Conservation (phyloP, 2,113 vertebrate genomes). For the Chascanopsetta lugubris region DNA sequence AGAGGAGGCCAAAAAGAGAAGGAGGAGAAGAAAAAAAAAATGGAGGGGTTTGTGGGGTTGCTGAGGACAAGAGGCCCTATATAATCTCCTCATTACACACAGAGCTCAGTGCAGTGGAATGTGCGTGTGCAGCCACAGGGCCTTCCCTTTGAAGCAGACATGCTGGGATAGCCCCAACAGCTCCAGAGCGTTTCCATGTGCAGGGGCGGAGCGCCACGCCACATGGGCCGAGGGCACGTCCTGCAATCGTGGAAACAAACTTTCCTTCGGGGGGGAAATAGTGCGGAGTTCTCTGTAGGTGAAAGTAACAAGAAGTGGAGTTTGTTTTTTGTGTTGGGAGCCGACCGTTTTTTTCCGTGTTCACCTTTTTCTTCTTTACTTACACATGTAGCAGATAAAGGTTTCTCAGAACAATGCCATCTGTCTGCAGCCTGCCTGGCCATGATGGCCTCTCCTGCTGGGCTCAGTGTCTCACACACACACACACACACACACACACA, state of each 20-base stretch:
- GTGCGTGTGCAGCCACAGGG: slow-evolving; percentile 32
- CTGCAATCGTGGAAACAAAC: background rate
- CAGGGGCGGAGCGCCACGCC: slow-evolving; percentile 13
- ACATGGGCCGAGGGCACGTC: background rate
- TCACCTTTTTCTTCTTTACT: background rate
- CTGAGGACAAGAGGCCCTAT: slow-evolving; percentile 66
- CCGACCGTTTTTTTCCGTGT: too few species aligned
- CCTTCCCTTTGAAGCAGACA: slow-evolving; percentile 50
- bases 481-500: slow-evolving; percentile 4
- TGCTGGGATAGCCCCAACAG: slow-evolving; percentile 42
- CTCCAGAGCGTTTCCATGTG: slow-evolving; percentile 49
- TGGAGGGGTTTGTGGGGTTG: slow-evolving; percentile 57
- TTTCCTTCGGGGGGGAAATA: slow-evolving; percentile 5
- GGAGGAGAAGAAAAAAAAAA: too few species aligned
- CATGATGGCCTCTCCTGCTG: slow-evolving; percentile 20
- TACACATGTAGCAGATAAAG: slow-evolving; percentile 17
- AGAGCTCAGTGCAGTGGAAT: slow-evolving; percentile 66
- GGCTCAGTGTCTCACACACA: slow-evolving; percentile 18
- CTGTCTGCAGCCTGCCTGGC: slow-evolving; percentile 10
- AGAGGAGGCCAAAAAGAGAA: slow-evolving; percentile 42
- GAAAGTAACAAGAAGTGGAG: too few species aligned
- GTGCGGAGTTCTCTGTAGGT: too few species aligned
- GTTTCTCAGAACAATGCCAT: slow-evolving; percentile 36
- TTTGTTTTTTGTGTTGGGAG: too few species aligned
- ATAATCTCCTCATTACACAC: slow-evolving; percentile 72